phyloP scores from a whole-genome alignment of 2,888 invertebrate genomes.

The Metacarcinus magister region DNA sequence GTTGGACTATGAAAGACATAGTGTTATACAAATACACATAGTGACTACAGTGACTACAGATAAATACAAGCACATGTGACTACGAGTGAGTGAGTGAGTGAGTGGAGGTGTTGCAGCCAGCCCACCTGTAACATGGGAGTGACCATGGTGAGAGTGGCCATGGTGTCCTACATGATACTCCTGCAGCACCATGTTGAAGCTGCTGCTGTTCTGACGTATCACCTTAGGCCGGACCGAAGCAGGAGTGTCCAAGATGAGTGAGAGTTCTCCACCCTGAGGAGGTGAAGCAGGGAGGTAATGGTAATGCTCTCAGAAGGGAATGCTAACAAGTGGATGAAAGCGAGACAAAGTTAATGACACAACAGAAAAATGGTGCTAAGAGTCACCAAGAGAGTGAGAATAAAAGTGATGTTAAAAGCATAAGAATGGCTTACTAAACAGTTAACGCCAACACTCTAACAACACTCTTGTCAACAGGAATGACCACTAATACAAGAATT shows the following conservation, averaged over 20 bases:
- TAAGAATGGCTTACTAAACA: background rate
- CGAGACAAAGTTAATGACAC: background rate
- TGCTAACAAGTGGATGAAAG: background rate
- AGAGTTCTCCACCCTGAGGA: conserved; percentile 67
- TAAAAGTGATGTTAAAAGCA: background rate
- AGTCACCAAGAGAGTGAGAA: background rate
- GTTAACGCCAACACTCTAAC: background rate
- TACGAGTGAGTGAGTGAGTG: background rate
- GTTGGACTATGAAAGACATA: background rate
- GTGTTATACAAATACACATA: background rate
- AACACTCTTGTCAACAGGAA: background rate
- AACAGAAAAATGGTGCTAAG: background rate
- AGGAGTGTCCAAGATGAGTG: conserved; percentile 71
- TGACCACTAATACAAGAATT: too few relatives aligned
- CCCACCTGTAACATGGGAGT: conserved; percentile 82
- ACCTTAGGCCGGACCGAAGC: conserved; percentile 67
- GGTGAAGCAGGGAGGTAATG: background rate
- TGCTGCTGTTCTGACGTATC: conserved; percentile 80
- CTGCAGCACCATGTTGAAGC: conserved; percentile 82
- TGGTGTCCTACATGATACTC: conserved; percentile 82
- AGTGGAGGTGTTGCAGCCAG: background rate
- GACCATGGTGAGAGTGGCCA: conserved; percentile 82
- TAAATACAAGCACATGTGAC: background rate
- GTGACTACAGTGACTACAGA: background rate
- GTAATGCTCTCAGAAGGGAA: background rate